Evolutionary conservation across 30 jellyfish, hydroid and myxozoan genomes (phyloP).

Genomic region (Turritopsis dohrnii): DNA sequence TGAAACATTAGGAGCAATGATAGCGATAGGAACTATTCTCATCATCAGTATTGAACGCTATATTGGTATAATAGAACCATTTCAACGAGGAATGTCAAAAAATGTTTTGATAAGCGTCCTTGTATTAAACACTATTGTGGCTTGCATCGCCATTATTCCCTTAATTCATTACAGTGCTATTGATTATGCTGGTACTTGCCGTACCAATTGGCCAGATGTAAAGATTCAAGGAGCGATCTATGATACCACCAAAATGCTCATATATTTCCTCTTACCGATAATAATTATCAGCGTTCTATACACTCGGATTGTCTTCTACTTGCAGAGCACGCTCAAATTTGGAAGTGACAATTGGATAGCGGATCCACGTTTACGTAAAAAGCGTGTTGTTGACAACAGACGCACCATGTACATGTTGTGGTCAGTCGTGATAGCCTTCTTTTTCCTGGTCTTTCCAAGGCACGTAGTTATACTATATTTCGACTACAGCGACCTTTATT

Average conservation of each 20-base stretch:
- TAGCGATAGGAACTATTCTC: slow-evolving; percentile 32
- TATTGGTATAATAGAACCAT: slow-evolving; percentile 34
- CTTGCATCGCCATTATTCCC: neutral
- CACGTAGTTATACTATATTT: slow-evolving; percentile 8
- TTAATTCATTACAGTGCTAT: neutral
- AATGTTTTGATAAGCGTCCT: neutral
- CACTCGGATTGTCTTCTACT: neutral
- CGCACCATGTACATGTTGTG: slow-evolving; percentile 15
- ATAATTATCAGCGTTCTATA: neutral
- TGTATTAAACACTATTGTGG: neutral
- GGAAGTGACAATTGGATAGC: slow-evolving; percentile 14
- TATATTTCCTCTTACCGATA: neutral
- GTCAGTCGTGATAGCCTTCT: slow-evolving; percentile 14
- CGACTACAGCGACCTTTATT: neutral
- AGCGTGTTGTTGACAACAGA: slow-evolving; percentile 14
- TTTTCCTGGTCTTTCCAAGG: slow-evolving; percentile 17
- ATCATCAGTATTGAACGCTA: slow-evolving; percentile 44
- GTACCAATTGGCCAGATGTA: slow-evolving; percentile 1
- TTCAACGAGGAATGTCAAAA: slow-evolving; percentile 25
- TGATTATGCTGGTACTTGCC: neutral
- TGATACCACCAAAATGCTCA: neutral
- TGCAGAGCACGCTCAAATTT: neutral
- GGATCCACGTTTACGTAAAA: slow-evolving; percentile 13
- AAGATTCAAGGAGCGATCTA: neutral
- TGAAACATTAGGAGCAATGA: slow-evolving; percentile 16